Conservation (phyloP, 2,888 invertebrate species). For the Crepidodera aurea region DNA sequence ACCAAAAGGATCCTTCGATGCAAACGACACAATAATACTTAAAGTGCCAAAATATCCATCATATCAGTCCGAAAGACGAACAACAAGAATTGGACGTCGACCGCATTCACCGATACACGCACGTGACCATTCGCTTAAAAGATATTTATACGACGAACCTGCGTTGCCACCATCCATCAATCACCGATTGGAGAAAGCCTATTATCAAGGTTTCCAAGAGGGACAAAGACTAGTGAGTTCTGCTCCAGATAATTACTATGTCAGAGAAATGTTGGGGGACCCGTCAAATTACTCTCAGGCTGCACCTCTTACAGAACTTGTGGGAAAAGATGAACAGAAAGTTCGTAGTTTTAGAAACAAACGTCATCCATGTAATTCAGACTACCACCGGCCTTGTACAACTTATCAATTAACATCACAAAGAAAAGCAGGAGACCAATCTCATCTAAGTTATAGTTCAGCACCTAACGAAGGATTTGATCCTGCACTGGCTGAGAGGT, state of each 20-base stretch:
- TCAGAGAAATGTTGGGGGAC: background rate
- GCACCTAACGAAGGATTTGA: slow-evolving; percentile 1
- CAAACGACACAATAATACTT: slow-evolving; percentile 16
- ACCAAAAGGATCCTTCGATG: slow-evolving; percentile 24
- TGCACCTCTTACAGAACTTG: background rate
- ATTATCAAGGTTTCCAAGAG: slow-evolving; percentile 3
- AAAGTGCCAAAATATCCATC: slow-evolving; percentile 16
- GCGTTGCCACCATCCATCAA: background rate
- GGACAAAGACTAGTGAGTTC: background rate
- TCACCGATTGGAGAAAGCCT: slow-evolving; percentile 3
- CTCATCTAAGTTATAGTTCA: background rate
- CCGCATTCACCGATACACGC: background rate
- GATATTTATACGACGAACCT: background rate
- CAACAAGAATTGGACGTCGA: background rate
- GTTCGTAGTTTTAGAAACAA: no score
- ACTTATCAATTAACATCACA: no score
- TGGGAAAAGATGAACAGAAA: background rate
- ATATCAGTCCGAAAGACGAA: background rate
- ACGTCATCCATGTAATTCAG: background rate
- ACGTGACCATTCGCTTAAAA: no score
- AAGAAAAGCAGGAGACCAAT: background rate
- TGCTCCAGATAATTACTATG: background rate
- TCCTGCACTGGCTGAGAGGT: slow-evolving; percentile 1
- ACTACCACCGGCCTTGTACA: no score
- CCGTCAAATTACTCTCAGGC: background rate